These are phyloP conservation scores for Sylvia borin DNA, from an alignment of 2,797 vertebrate species.

Conservation along the genomic window DNA sequence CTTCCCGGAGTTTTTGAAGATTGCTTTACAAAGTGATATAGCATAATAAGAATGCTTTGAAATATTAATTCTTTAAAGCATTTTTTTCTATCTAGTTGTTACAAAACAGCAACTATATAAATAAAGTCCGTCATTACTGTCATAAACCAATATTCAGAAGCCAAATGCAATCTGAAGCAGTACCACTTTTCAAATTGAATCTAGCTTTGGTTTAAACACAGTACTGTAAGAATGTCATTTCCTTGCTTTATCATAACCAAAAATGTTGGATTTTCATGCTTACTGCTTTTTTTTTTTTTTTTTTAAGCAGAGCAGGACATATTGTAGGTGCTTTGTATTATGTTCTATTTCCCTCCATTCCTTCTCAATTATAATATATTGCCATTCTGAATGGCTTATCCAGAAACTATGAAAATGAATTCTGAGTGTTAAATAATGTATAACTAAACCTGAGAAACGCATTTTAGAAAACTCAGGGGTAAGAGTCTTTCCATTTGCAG, in stretches of 20 bases:
- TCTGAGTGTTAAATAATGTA: slow-evolving; percentile 36
- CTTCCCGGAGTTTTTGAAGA: background rate
- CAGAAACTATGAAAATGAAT: background rate
- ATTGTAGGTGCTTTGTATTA: background rate
- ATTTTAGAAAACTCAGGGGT: slow-evolving; percentile 1
- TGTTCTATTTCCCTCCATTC: background rate
- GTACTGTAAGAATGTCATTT: background rate
- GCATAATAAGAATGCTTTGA: background rate
- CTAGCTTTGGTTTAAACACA: background rate
- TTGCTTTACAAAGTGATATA: background rate
- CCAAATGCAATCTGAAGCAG: background rate
- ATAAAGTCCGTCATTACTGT: background rate
- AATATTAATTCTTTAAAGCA: background rate
- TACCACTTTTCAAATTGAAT: background rate
- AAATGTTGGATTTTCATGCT: background rate
- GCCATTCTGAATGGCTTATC: background rate
- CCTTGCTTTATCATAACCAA: background rate
- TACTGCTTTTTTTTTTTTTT: background rate
- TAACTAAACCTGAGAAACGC: slow-evolving; percentile 34
- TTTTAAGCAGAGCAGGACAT: background rate
- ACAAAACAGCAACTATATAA: background rate
- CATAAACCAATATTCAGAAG: background rate
- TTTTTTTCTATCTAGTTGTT: background rate
- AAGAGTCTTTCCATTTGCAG: background rate
- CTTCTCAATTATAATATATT: background rate